These are phyloP conservation scores for Centropristis striata DNA, from an alignment of 2,113 vertebrate species.

Conservation along the genomic window DNA sequence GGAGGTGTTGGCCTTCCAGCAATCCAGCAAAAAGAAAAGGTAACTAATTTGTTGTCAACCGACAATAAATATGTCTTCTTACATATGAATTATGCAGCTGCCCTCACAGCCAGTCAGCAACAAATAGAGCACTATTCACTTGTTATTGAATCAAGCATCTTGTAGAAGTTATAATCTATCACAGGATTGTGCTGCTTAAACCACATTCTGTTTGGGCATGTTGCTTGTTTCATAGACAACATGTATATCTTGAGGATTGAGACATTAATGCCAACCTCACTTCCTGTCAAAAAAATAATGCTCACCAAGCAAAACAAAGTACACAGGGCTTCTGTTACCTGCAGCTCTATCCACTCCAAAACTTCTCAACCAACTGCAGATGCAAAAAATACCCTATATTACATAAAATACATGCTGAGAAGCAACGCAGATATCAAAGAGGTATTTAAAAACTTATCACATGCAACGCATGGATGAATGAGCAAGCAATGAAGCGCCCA, in stretches of 20 bases:
- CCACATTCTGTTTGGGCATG: conserved; percentile 3
- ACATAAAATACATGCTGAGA: neutral
- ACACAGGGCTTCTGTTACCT: neutral
- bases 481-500: conserved; percentile 25
- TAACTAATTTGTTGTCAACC: conserved; percentile 36
- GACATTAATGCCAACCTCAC: conserved; percentile 18
- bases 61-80: conserved; percentile 1
- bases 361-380: neutral
- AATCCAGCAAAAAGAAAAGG: neutral
- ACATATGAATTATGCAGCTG: conserved; percentile 7
- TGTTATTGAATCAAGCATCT: conserved; percentile 9
- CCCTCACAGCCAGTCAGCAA: neutral
- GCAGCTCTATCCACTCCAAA: neutral
- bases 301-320: conserved; percentile 12
- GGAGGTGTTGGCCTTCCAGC: neutral
- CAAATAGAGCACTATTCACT: conserved; percentile 5
- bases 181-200: conserved; percentile 10
- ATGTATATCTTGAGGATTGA: neutral
- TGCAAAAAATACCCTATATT: neutral
- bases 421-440: conserved; percentile 9
- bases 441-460: neutral
- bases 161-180: neutral
- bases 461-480: conserved; percentile 9
- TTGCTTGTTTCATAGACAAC: neutral
- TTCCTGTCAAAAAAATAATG: conserved; percentile 12